Evolutionary conservation across 2,113 vertebrate genomes (phyloP), one percentile per base, ranked within the genome.

Genomic region (Corydoras maculifer): DNA sequence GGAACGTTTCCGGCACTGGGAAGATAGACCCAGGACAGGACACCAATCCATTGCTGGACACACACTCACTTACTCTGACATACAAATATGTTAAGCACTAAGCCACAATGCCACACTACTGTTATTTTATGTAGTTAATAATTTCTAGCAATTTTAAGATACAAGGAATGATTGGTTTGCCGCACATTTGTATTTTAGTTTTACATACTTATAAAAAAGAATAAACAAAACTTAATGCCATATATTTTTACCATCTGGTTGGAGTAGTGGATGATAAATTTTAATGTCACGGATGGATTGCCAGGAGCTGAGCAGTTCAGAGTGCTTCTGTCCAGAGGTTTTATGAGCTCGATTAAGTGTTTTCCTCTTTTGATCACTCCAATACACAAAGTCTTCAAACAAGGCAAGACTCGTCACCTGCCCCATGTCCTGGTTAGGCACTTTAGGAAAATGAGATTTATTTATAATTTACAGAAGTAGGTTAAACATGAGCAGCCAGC

Each of bases 331-430:
- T 1, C 96, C 97, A 0, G 89, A 92, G 0, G 93, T 96, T 85
- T 98, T 99, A 82, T 98, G 96, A 8, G 93, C 93, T 31, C 94
- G 83, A 86, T 94, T 98, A 85, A 99, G 96, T 14, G 96, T 95
- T 78, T 98, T 98, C 10, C 95, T 96, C 84, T 98, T 96, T 93
- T 94, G 96, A 84, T 99, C 94, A 0, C 95, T 98, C 97, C 97
- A 98, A 87, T 98, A 98, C 72, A 99, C 93, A 70, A 91, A 96
- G 80, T 99, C 96, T 83, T 99, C 97, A 43, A 98, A 99, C 78
- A 98, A 87, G 14, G 95, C 94, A 86, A 98, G 91, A 0, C 94
- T 94, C 0, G 96, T 96, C 85, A 98, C 96, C 84, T 96, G 94
- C 0, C 94, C 95, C 80, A 97, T 94, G 74, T 98, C 95, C 85